phyloP scores from a whole-genome alignment of 2,888 invertebrate species.

The Cinara cedri region DNA sequence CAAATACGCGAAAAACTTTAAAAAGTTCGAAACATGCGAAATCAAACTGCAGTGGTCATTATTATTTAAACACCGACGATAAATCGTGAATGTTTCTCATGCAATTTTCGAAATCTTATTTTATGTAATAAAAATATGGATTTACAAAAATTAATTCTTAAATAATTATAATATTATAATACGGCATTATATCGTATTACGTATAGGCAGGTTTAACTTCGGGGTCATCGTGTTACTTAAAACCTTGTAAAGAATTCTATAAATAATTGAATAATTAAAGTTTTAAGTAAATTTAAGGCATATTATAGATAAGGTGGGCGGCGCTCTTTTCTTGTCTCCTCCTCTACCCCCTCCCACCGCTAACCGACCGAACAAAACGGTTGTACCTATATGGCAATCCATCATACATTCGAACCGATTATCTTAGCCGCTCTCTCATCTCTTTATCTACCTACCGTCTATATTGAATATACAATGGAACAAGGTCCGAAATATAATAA shows the following conservation, averaged over 20 bases:
- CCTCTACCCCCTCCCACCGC: not conserved
- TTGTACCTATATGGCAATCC: conserved; percentile 10
- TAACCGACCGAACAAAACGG: too few relatives aligned
- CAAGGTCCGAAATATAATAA: conserved; percentile 35
- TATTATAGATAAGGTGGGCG: not conserved
- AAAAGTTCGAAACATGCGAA: too few relatives aligned
- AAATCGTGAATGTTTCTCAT: too few relatives aligned
- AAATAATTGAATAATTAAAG: not conserved
- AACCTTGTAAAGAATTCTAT: not conserved
- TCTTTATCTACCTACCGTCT: conserved; percentile 4
- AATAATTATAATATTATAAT: too few relatives aligned
- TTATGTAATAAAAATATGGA: too few relatives aligned
- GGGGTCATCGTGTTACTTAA: not conserved
- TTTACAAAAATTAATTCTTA: too few relatives aligned
- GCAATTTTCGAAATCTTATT: too few relatives aligned
- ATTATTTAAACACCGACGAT: too few relatives aligned
- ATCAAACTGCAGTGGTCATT: too few relatives aligned
- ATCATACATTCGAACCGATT: conserved; percentile 42
- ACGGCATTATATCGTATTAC: too few relatives aligned
- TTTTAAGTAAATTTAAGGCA: too few relatives aligned
- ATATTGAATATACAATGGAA: conserved; percentile 13
- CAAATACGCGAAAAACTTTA: too few relatives aligned
- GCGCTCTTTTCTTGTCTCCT: conserved; percentile 6
- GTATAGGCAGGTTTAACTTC: not conserved
- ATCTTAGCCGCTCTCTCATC: conserved; percentile 26